These are phyloP conservation scores for Daboia siamensis DNA, from an alignment of 2,113 vertebrate genomes.

Conservation along the genomic window DNA sequence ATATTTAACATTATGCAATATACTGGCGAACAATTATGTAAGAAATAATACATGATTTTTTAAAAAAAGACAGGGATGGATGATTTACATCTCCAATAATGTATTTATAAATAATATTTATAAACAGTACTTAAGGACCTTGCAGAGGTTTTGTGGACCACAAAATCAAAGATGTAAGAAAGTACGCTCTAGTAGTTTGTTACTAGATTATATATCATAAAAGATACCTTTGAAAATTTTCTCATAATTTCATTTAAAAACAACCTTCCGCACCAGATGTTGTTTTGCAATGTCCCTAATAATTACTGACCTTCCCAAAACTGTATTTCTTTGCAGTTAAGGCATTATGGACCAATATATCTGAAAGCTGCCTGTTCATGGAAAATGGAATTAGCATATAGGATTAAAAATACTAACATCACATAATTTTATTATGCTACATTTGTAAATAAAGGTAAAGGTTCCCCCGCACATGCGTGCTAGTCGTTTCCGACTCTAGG, in stretches of 20 bases:
- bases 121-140: background rate
- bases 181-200: background rate
- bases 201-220: background rate
- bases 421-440: background rate
- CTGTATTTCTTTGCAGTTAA: background rate
- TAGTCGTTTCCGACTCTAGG: no score
- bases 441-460: background rate
- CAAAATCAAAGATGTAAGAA: background rate
- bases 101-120: background rate
- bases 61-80: slow-evolving; percentile 19
- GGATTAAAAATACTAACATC: background rate
- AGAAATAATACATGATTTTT: background rate
- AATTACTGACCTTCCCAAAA: background rate
- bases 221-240: background rate
- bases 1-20: background rate
- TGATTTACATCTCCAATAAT: background rate
- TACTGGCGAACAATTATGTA: background rate
- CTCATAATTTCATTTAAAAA: background rate
- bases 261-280: background rate
- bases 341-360: background rate
- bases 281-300: background rate
- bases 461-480: no score
- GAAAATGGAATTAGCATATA: background rate
- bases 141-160: background rate
- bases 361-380: background rate